A percentile compares a stretch with the other conserved stretches of the same genome.
These are phyloP conservation scores for Ceratina calcarata DNA, from an alignment of 1,140 invertebrate genomes.

Conservation along the genomic window DNA sequence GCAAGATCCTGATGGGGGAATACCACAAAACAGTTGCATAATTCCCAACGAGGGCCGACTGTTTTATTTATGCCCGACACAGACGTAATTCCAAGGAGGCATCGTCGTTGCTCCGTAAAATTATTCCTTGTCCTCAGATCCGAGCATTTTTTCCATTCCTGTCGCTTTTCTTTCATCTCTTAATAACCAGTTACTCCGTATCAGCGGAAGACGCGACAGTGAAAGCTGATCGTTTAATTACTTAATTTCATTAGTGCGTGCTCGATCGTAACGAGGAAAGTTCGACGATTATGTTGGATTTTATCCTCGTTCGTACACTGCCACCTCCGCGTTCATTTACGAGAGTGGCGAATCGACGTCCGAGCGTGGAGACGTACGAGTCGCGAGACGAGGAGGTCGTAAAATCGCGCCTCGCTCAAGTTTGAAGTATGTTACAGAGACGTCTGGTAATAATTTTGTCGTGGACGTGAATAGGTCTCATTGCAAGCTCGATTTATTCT, in stretches of 20 bases:
- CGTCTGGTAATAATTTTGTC: no score
- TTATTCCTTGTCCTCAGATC: background rate
- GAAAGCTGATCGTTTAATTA: constrained; percentile 20
- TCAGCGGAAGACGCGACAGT: background rate
- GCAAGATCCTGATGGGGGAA: constrained; percentile 10
- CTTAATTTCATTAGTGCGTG: background rate
- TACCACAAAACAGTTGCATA: constrained; percentile 33
- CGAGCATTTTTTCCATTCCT: background rate
- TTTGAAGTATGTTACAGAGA: no score
- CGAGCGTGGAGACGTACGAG: background rate
- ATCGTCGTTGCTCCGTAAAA: constrained; percentile 22
- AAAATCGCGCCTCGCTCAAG: no score
- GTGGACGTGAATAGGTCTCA: no score
- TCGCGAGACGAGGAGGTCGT: no score
- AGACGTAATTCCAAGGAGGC: constrained; percentile 17
- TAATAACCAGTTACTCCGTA: background rate
- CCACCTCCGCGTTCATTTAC: background rate
- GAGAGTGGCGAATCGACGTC: background rate
- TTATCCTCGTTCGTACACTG: background rate
- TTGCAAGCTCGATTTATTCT: no score
- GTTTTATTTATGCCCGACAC: constrained; percentile 34
- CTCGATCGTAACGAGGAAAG: background rate
- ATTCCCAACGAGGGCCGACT: constrained; percentile 28
- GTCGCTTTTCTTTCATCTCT: background rate
- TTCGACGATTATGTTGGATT: background rate